These are phyloP conservation scores for Agrochola macilenta DNA, from an alignment of 2,888 invertebrate genomes.

Conservation along the genomic window DNA sequence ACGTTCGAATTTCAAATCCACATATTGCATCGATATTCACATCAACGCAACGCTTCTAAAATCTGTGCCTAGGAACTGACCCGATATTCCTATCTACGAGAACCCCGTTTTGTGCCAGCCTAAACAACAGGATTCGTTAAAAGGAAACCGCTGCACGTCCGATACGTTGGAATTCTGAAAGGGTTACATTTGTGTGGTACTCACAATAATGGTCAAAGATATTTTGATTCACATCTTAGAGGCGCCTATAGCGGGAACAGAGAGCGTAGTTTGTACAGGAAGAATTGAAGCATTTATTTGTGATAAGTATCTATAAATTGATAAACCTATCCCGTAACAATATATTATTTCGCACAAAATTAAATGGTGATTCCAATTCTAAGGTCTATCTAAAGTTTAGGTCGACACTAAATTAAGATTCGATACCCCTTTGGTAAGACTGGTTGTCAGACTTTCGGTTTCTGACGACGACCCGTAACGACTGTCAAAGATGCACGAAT, in stretches of 20 bases:
- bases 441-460: no score
- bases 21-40: conserved; percentile 19
- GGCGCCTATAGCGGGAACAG: neutral
- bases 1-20: conserved; percentile 20
- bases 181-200: conserved; percentile 15
- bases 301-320: neutral
- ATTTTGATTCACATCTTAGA: conserved; percentile 13
- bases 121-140: conserved; percentile 51
- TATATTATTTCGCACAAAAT: neutral
- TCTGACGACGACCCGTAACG: no score
- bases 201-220: conserved; percentile 21
- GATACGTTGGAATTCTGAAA: conserved; percentile 30
- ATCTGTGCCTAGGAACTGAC: conserved; percentile 13
- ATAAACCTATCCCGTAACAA: neutral
- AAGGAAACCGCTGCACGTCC: conserved; percentile 27
- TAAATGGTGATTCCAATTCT: neutral
- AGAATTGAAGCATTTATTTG: neutral
- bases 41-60: conserved; percentile 16
- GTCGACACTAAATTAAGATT: neutral
- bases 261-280: no score
- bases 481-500: no score
- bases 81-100: conserved; percentile 16
- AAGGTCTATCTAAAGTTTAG: neutral
- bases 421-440: no score
- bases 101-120: conserved; percentile 24